phyloP scores from a whole-genome alignment of 2,797 vertebrate species.

The Thalassophryne amazonica region DNA sequence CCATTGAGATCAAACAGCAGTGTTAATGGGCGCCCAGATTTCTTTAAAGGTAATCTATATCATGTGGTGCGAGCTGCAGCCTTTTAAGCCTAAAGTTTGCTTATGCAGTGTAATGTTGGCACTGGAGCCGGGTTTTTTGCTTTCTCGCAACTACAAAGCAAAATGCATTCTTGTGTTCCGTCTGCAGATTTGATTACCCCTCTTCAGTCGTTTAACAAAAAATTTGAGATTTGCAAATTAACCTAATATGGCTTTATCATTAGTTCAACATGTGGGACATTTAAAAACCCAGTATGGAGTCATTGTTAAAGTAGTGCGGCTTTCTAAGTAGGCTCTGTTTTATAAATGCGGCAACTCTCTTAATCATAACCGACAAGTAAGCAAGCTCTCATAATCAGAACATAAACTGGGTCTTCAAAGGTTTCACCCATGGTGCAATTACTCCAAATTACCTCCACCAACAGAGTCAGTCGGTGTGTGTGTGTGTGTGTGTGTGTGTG shows the following conservation, averaged over 20 bases:
- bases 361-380: conserved; percentile 83
- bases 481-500: conserved; percentile 17
- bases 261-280: background rate
- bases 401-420: conserved; percentile 81
- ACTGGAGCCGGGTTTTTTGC: conserved; percentile 13
- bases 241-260: background rate
- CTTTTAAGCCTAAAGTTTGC: conserved; percentile 44
- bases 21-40: conserved; percentile 79
- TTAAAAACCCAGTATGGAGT: background rate
- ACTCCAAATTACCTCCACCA: conserved; percentile 67
- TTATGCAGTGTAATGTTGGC: conserved; percentile 34
- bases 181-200: background rate
- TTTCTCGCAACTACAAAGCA: conserved; percentile 38
- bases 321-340: conserved; percentile 65
- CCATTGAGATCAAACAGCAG: conserved; percentile 88
- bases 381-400: conserved; percentile 76
- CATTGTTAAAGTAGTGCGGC: background rate
- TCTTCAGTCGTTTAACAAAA: background rate
- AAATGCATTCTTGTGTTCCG: conserved; percentile 19
- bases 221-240: background rate
- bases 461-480: conserved; percentile 36
- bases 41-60: conserved; percentile 80
- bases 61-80: conserved; percentile 79
- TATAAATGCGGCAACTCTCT: conserved; percentile 71
- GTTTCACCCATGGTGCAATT: conserved; percentile 76